A percentile compares a stretch with the other conserved stretches of the same genome.
phyloP scores from a whole-genome alignment of 2,113 vertebrate genomes.

The Tympanuchus pallidicinctus region DNA sequence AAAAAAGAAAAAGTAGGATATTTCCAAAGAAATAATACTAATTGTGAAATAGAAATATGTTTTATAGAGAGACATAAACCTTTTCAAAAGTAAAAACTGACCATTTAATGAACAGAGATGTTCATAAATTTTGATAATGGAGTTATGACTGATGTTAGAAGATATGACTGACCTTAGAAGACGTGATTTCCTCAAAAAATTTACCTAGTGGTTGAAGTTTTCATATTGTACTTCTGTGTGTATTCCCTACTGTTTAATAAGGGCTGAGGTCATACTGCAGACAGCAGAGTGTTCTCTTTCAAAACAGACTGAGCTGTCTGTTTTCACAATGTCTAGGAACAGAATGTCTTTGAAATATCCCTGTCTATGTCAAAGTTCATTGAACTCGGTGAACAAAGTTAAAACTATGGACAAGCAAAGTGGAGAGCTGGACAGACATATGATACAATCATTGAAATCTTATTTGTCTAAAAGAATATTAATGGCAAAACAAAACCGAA shows the following conservation, averaged over 20 bases:
- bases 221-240: neutral
- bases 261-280: neutral
- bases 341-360: neutral
- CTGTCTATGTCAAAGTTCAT: neutral
- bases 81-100: neutral
- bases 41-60: neutral
- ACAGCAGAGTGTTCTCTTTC: neutral
- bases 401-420: neutral
- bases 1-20: neutral
- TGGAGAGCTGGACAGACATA: neutral
- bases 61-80: neutral
- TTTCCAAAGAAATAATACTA: neutral
- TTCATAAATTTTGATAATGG: neutral
- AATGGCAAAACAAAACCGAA: neutral
- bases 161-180: neutral
- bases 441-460: neutral
- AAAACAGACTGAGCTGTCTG: neutral
- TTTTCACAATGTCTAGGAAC: neutral
- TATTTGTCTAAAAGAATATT: neutral
- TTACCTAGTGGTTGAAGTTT: neutral
- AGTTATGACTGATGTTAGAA: neutral
- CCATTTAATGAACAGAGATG: neutral
- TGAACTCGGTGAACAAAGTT: slow-evolving; percentile 11
- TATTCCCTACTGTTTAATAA: slow-evolving; percentile 12
- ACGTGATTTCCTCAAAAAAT: neutral